Evolutionary conservation across 64 coral and sea anemone species (phyloP).

Genomic region (Astreopora myriophthalma): DNA sequence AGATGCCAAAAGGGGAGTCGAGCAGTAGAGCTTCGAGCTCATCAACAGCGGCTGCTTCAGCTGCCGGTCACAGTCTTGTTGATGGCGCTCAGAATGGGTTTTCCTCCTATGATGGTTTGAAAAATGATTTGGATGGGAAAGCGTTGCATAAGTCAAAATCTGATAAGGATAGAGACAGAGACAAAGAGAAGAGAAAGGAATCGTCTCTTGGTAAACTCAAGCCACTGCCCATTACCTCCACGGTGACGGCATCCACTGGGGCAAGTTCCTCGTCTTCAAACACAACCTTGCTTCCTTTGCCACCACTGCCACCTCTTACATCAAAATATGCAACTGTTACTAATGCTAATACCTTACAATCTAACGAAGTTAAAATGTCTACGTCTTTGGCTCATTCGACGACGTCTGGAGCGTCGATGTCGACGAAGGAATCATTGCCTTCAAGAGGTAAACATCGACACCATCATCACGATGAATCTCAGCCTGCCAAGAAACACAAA

Average conservation of each 20-base stretch:
- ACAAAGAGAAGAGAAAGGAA: constrained; percentile 34
- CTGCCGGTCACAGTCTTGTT: background rate
- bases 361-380: constrained; percentile 67
- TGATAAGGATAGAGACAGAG: constrained; percentile 11
- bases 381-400: constrained; percentile 33
- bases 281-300: constrained; percentile 65
- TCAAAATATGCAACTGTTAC: constrained; percentile 86
- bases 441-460: constrained; percentile 74
- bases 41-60: background rate
- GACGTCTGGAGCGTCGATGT: no score
- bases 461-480: constrained; percentile 65
- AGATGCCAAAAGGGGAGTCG: constrained; percentile 26
- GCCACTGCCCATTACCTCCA: constrained; percentile 22
- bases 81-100: constrained; percentile 19
- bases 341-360: constrained; percentile 40
- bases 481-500: constrained; percentile 89
- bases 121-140: constrained; percentile 2
- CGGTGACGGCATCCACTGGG: constrained; percentile 70
- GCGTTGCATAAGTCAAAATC: constrained; percentile 2
- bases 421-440: constrained; percentile 20
- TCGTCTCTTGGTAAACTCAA: background rate
- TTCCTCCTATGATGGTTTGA: background rate
- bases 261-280: constrained; percentile 59
- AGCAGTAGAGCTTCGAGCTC: background rate
- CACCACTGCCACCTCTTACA: constrained; percentile 82